Percentiles rank a stretch among this genome's conserved stretches.
Evolutionary conservation across 2,797 vertebrate genomes (phyloP).

Genomic region (Enteromius argenteus): DNA sequence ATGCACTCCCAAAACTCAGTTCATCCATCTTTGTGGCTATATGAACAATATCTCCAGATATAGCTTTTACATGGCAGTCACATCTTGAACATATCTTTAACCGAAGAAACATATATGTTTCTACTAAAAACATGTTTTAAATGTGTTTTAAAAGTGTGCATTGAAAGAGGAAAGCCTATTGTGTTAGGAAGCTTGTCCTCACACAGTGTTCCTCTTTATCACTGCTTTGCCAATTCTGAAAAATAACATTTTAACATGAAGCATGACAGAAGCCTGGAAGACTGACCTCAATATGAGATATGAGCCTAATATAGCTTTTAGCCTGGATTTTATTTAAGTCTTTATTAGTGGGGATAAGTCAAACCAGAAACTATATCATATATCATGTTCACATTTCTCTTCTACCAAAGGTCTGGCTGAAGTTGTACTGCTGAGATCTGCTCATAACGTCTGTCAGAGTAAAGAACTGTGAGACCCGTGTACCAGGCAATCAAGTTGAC

Average conservation of each 20-base stretch:
- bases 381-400: slow-evolving; percentile 14
- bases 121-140: slow-evolving; percentile 1
- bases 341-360: slow-evolving; percentile 2
- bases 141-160: background rate
- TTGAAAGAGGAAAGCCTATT: background rate
- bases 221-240: background rate
- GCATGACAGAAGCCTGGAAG: background rate
- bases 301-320: slow-evolving; percentile 31
- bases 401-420: slow-evolving; percentile 13
- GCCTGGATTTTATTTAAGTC: background rate
- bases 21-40: background rate
- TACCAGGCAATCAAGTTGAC: slow-evolving; percentile 9
- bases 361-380: slow-evolving; percentile 38
- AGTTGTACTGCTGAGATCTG: background rate
- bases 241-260: background rate
- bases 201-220: background rate
- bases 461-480: background rate
- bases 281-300: slow-evolving; percentile 47
- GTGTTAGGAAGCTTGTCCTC: background rate
- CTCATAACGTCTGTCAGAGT: background rate
- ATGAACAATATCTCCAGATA: slow-evolving; percentile 8
- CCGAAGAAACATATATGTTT: background rate
- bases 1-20: slow-evolving; percentile 26
- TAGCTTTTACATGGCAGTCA: background rate
- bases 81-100: background rate